Evolutionary conservation across 2,113 vertebrate genomes (phyloP), one percentile per base, ranked within the genome.

Genomic region (Solea solea): DNA sequence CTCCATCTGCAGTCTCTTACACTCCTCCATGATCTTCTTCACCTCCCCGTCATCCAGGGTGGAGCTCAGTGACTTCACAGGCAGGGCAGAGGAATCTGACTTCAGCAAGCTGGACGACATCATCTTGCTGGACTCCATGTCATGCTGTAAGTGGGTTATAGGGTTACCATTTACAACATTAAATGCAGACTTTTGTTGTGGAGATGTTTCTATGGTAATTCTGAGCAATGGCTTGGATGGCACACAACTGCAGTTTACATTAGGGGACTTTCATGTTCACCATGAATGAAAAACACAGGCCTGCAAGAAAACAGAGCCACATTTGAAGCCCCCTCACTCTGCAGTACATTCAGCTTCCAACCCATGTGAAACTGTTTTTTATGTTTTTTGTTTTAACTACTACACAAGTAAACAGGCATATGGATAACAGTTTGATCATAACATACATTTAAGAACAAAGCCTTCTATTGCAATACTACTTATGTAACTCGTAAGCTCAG

Each of bases 1-100:
- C 87, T 99, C 97, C 68, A 94, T 91, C 88, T 98, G 97, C 93
- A 99, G 94, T 92, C 95, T 93, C 95, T 95, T 96, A 85, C 96
- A 98, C 55, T 99, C 97, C 71, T 99, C 98, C 96, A 97, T 95
- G 90, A 98, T 92, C 92, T 95, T 98, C 94, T 96, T 98, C 63
- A 97, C 95, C 88, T 98, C 98, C 2, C 91, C 83, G 48, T 98
- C 97, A 78, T 98, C 97, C 74, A 97, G 89, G 86, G 95, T 94
- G 84, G 96, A 95, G 86, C 94, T 95, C 94, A 95, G 78, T 69
- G 96, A 93, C 92, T 98, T 99, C 40, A 81, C 62, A 79, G 95
- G 94, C 91, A 95, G 93, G 41, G 90, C 58, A 62, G 96, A 95
- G 39, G 95, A 93, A 87, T 99, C 97, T 48, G 96, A 95, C 95